A percentile compares a stretch with the other conserved stretches of the same genome.
These are phyloP conservation scores for Epirrita christyi DNA, from an alignment of 2,888 invertebrate species.

Conservation along the genomic window DNA sequence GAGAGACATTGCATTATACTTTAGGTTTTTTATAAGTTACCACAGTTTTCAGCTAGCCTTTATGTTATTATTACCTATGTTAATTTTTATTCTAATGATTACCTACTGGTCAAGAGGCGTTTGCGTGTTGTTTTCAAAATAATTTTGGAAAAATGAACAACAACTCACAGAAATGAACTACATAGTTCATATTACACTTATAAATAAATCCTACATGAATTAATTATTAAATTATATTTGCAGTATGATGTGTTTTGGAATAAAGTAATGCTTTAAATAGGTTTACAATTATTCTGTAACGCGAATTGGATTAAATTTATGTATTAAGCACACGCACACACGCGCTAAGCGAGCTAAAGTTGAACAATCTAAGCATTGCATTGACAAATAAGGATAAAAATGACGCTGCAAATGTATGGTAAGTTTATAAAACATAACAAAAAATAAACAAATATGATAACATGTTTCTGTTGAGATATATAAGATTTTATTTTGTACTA, in stretches of 20 bases:
- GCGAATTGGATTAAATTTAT: not conserved
- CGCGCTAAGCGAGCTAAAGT: constrained; percentile 29
- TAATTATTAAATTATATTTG: too few species aligned
- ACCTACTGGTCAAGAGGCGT: constrained; percentile 66
- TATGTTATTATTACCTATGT: constrained; percentile 53
- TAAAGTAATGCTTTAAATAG: too few species aligned
- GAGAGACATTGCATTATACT: constrained; percentile 76
- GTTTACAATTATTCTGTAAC: too few species aligned
- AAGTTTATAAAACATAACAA: too few species aligned
- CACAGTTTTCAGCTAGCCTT: constrained; percentile 81
- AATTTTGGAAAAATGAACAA: not conserved
- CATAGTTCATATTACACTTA: too few species aligned
- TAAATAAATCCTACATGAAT: too few species aligned
- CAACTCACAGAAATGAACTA: too few species aligned
- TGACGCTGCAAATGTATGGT: constrained; percentile 35
- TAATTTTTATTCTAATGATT: constrained; percentile 62
- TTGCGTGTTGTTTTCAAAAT: constrained; percentile 57
- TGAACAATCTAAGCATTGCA: constrained; percentile 17
- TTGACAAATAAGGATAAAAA: constrained; percentile 30
- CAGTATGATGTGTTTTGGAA: too few species aligned
- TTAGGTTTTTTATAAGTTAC: constrained; percentile 80
- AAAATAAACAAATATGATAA: too few species aligned
- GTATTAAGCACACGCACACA: not conserved
- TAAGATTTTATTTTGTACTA: too few species aligned
- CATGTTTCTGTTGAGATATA: too few species aligned